Evolutionary conservation across 2,113 vertebrate species (phyloP), one percentile per base, ranked within the genome.

Genomic region (Cyanoramphus novaezelandiae): DNA sequence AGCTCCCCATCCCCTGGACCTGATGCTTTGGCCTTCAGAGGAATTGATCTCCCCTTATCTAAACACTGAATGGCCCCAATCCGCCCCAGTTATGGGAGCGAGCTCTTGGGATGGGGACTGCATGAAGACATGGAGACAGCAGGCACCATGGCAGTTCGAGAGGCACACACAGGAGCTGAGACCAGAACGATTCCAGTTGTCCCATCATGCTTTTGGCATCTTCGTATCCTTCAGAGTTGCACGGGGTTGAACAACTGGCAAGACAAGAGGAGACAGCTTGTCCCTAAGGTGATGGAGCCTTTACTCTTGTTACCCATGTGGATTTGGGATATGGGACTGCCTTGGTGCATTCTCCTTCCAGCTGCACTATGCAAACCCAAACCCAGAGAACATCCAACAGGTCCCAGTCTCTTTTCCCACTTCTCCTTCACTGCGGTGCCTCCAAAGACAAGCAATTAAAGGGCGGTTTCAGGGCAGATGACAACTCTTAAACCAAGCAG

Each of bases 401-500:
- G 11, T 23, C 43, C 25, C 2, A 1, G 2, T 44, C 31, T 25
- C 5, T 27, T 82, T 72, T 69, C 39, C 62, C 20, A 31, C 55
- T 79, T 39, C 92, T 72, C 49, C 70, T 93, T 75, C 63, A 67
- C 77, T 84, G 72, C 49, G 52, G 65, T 60, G 88, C 93, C 90
- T 86, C 88, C 74, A 57, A 13, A 37, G 76, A 62, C 64, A 79
- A 92, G 88, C 2, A 0, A 76, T 49, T 81, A 83, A 62, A 86
- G 10, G 75, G 80, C 75, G 52, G 29, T 78, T 89, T 93, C 50
- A 31, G 9, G 7, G 90, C 64, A 39, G 74, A 82, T 27, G 7
- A 3, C 86, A 89, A 92, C 69, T 86, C 88, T 92, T 82, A 86
- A 64, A 33, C 64, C 80, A 95, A 96, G 95, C 90, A 82, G 83